Base-by-base conservation (phyloP, 2,797 vertebrate genomes). In the Cuculus canorus region DNA sequence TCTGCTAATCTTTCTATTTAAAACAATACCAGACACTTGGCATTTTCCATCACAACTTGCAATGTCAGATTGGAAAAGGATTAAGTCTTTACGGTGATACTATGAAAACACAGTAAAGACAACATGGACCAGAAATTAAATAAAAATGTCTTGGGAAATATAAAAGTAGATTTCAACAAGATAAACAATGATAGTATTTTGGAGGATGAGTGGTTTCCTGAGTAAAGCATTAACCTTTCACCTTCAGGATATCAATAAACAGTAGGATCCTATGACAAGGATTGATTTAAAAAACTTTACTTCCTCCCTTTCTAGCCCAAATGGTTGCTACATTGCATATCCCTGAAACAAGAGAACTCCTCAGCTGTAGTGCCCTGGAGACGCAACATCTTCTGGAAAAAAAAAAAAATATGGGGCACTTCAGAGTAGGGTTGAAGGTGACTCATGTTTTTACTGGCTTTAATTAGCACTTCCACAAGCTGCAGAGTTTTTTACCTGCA, bases 151-250 rank as follows among this genome's bases (percentile, higher is more conserved):
- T 95, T 95, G 96, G 96, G 96, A 96, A 95, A 96, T 95, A 95
- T 89, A 95, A 96, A 96, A 97, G 96, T 89, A 95, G 93, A 96
- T 97, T 95, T 94, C 82, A 93, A 75, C 82, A 96, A 96, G 96
- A 97, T 95, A 97, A 97, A 96, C 94, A 96, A 93, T 97, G 96
- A 96, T 95, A 96, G 93, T 95, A 90, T 96, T 96, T 96, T 95
- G 92, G 92, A 96, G 91, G 92, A 96, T 95, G 94, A 95, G 88
- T 92, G 86, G 85, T 96, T 97, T 96, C 95, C 95, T 92, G 88
- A 95, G 93, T 92, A 93, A 96, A 95, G 60, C 92, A 95, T 97
- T 97, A 97, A 96, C 96, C 96, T 97, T 95, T 97, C 92, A 96
- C 96, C 92, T 93, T 68, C 59, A 59, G 65, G 69, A 91, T 92